Conservation (phyloP, 2,797 vertebrate genomes). For the Dicrostonyx torquatus region DNA sequence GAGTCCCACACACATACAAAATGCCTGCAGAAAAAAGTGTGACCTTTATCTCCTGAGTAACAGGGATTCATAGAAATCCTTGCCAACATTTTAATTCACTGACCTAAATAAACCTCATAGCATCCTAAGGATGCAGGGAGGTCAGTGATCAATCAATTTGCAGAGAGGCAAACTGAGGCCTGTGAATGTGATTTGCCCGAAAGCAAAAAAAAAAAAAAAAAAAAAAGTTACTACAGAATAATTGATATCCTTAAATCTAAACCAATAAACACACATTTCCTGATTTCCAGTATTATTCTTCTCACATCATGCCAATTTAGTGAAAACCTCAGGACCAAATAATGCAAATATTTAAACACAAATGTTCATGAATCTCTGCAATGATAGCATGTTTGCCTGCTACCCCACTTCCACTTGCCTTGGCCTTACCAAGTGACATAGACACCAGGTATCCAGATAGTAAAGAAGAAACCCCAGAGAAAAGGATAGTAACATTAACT, state of each 20-base stretch:
- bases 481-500: not conserved
- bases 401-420: not conserved
- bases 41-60: not conserved
- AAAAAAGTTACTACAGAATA: not conserved
- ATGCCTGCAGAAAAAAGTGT: not conserved
- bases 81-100: conserved; percentile 37
- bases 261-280: not conserved
- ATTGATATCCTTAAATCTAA: not conserved
- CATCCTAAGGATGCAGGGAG: not conserved
- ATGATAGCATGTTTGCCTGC: not conserved
- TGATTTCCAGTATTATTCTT: conserved; percentile 25
- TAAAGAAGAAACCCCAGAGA: not conserved
- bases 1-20: not conserved
- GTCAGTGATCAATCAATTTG: not conserved
- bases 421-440: not conserved
- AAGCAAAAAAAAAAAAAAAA: too few relatives aligned
- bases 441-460: not conserved
- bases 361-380: not conserved
- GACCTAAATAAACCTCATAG: conserved; percentile 19
- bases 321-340: not conserved
- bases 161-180: not conserved
- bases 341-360: not conserved
- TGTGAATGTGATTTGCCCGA: not conserved
- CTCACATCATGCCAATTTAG: conserved; percentile 4
- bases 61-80: not conserved